Base-by-base conservation (phyloP, 2,113 vertebrate genomes). In the Cynopterus brachyotis region DNA sequence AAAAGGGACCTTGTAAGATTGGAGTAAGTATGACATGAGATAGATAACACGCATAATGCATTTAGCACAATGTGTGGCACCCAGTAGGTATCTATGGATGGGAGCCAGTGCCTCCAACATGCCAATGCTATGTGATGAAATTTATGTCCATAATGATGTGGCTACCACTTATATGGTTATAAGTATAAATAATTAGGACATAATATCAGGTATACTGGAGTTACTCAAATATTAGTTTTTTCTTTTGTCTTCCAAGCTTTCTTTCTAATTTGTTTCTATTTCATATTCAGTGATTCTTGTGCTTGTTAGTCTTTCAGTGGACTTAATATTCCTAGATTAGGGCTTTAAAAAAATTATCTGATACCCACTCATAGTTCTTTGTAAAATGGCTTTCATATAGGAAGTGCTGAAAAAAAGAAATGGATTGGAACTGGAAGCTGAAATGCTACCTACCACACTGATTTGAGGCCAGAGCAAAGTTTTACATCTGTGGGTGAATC, bases 241-340 rank as follows among this genome's bases (percentile, higher is more conserved):
- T 80, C 32, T 57, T 79, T 47, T 47, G 42, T 22, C 37, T 95
- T 79, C 42, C 6, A 85, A 69, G 5, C 24, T 83, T 95, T 57
- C 16, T 22, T 91, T 83, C 62, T 72, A 64, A 89, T 83, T 87
- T 94, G 72, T 82, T 86, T 81, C 72, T 88, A 55, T 62, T 89
- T 94, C 53, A 55, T 62, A 59, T n/a, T 40, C 15, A 30, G 28
- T 91, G 42, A 96, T 90, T 91, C 22, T 79, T 76, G 9, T 67
- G 57, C 32, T 92, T 85, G 9, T 37, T 95, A 89, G 59, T 28
- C 9, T 75, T 96, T 94, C 7, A 45, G 40, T 42, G 37, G 30
- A 60, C 10, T 96, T 69, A 30, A 55, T 80, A 42, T 1, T 87
- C 35, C 28, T 85, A 89, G 7, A 47, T 85, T 9, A 91, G 10